phyloP scores from a whole-genome alignment of 2,888 invertebrate species.

The Xylota segnis region DNA sequence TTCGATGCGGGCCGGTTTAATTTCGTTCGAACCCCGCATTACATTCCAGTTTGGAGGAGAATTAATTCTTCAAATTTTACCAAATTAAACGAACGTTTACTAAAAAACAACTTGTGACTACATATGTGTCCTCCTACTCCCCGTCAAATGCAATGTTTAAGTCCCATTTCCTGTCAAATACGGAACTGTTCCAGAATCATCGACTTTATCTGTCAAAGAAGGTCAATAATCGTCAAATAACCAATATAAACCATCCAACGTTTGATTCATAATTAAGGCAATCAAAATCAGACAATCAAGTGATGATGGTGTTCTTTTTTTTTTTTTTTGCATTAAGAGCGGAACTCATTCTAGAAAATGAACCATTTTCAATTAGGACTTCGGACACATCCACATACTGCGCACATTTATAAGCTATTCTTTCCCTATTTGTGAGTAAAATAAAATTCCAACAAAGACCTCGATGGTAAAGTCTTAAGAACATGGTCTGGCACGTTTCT shows the following conservation, averaged over 20 bases:
- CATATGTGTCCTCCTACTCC: no score
- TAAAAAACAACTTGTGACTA: no score
- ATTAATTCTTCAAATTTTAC: no score
- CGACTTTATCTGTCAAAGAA: no score
- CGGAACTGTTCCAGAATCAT: no score
- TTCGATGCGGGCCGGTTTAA: constrained; percentile 5
- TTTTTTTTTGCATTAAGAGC: background rate
- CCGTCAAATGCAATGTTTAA: no score
- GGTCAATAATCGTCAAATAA: no score
- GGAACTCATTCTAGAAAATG: constrained; percentile 7
- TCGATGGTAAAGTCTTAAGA: background rate
- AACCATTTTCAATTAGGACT: background rate
- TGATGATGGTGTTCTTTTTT: background rate
- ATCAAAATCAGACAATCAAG: constrained; percentile 16
- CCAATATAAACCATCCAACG: background rate
- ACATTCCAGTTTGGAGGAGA: no score
- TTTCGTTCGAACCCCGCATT: background rate
- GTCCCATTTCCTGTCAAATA: no score
- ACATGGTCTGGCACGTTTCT: constrained; percentile 13
- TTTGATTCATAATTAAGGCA: constrained; percentile 10
- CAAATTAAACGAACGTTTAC: no score
- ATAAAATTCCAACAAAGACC: background rate
- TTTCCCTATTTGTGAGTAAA: background rate
- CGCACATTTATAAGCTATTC: constrained; percentile 1
- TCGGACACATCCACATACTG: background rate